phyloP scores from a whole-genome alignment of 1,140 invertebrate species.

The Caenorhabditis inopinata region DNA sequence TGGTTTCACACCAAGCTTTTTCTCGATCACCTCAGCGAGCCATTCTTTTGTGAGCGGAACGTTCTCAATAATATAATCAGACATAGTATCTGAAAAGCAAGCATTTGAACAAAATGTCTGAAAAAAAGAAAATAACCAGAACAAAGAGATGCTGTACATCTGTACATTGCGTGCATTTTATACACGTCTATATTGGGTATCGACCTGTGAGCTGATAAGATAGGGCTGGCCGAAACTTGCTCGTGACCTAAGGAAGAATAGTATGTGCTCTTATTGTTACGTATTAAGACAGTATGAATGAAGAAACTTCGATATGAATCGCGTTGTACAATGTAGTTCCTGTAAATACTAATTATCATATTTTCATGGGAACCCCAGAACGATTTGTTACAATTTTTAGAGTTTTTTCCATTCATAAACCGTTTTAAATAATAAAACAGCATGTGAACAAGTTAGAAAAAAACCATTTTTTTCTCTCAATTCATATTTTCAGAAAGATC shows the following conservation, averaged over 20 bases:
- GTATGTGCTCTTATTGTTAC: not conserved
- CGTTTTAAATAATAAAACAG: too few relatives aligned
- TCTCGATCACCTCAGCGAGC: not conserved
- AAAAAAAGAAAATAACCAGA: not conserved
- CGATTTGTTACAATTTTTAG: too few relatives aligned
- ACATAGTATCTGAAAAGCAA: not conserved
- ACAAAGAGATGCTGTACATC: not conserved
- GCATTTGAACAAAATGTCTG: not conserved
- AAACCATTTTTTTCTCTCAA: too few relatives aligned
- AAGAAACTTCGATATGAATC: not conserved
- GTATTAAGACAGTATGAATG: not conserved
- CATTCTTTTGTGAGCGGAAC: not conserved
- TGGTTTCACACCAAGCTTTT: not conserved
- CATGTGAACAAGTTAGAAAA: too few relatives aligned
- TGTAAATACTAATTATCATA: too few relatives aligned
- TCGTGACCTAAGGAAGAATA: not conserved
- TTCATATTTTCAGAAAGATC: too few relatives aligned
- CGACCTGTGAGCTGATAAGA: not conserved
- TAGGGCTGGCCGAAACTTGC: not conserved
- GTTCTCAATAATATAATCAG: not conserved
- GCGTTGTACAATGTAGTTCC: not conserved
- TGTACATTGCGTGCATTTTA: not conserved
- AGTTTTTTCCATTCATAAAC: too few relatives aligned
- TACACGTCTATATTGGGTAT: not conserved
- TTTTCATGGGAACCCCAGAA: too few relatives aligned